These are phyloP conservation scores for Hirtodrosophila trivittata DNA, from an alignment of 2,888 invertebrate genomes.

Conservation along the genomic window DNA sequence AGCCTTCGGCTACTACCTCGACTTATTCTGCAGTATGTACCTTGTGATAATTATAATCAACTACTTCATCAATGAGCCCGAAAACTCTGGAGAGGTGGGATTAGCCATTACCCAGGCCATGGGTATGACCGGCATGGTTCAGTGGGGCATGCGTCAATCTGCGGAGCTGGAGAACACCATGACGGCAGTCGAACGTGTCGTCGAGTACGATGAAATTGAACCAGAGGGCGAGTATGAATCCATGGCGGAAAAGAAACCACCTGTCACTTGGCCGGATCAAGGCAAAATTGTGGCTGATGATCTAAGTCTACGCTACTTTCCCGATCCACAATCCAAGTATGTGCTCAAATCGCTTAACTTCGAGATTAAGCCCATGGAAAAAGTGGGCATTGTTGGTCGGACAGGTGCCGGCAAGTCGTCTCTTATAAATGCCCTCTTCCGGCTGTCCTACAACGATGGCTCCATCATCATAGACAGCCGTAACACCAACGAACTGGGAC, in stretches of 20 bases:
- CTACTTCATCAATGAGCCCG: conserved; percentile 89
- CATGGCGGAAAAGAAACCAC: conserved; percentile 87
- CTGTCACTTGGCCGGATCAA: conserved; percentile 88
- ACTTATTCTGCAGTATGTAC: conserved; percentile 93
- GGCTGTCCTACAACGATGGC: conserved; percentile 91
- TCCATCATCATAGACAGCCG: conserved; percentile 91
- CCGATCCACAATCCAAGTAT: conserved; percentile 86
- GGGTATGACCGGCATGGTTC: conserved; percentile 87
- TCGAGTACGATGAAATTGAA: conserved; percentile 87
- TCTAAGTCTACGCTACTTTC: conserved; percentile 89
- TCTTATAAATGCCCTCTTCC: conserved; percentile 89
- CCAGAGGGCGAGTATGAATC: conserved; percentile 87
- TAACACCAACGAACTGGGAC: conserved; percentile 88
- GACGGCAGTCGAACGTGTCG: conserved; percentile 93
- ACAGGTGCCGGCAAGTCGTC: conserved; percentile 91
- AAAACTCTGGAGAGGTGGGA: conserved; percentile 90
- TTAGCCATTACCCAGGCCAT: conserved; percentile 92
- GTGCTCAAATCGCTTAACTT: conserved; percentile 90
- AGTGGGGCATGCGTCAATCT: conserved; percentile 96
- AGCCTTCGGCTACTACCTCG: conserved; percentile 97
- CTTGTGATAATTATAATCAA: conserved; percentile 93
- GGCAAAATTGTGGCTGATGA: conserved; percentile 89
- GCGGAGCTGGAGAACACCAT: conserved; percentile 94
- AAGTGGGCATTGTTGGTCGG: conserved; percentile 89
- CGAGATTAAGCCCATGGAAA: conserved; percentile 86